phyloP scores from a whole-genome alignment of 2,797 vertebrate genomes.

The Sebastes itinus region DNA sequence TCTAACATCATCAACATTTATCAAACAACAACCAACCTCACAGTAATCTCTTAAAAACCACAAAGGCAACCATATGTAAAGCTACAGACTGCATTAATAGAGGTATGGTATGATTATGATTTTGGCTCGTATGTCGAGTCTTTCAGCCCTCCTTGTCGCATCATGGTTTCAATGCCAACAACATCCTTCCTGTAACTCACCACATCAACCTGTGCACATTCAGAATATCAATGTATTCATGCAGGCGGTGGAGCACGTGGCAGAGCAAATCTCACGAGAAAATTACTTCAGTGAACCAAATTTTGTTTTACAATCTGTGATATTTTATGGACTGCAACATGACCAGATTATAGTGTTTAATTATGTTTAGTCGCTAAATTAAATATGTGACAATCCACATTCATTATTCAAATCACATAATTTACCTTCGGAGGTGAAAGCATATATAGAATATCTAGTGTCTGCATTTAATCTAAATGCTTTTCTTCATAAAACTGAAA shows the following conservation, averaged over 20 bases:
- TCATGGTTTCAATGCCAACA: conserved; percentile 15
- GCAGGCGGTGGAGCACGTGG: conserved; percentile 48
- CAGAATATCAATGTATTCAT: conserved; percentile 60
- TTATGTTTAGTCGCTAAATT: conserved; percentile 29
- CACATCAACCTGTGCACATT: conserved; percentile 54
- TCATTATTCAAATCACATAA: conserved; percentile 51
- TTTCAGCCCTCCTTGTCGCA: conserved; percentile 42
- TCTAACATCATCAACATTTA: conserved; percentile 27
- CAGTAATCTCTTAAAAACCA: conserved; percentile 54
- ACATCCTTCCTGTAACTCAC: conserved; percentile 6
- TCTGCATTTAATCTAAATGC: conserved; percentile 66
- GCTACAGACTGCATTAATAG: conserved; percentile 67
- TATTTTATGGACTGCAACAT: conserved; percentile 39
- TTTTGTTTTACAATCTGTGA: conserved; percentile 41
- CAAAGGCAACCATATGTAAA: conserved; percentile 76
- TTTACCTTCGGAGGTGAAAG: conserved; percentile 50
- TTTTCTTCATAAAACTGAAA: conserved; percentile 84
- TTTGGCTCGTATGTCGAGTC: conserved; percentile 45
- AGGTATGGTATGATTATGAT: conserved; percentile 62
- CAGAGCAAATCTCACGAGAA: conserved; percentile 19
- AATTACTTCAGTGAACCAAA: conserved; percentile 29
- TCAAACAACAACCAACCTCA: conserved; percentile 35
- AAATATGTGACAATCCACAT: conserved; percentile 38
- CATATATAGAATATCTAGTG: conserved; percentile 38
- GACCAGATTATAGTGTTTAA: conserved; percentile 28